phyloP scores from a whole-genome alignment of 1,140 invertebrate species.

The Aradophagus sp. region DNA sequence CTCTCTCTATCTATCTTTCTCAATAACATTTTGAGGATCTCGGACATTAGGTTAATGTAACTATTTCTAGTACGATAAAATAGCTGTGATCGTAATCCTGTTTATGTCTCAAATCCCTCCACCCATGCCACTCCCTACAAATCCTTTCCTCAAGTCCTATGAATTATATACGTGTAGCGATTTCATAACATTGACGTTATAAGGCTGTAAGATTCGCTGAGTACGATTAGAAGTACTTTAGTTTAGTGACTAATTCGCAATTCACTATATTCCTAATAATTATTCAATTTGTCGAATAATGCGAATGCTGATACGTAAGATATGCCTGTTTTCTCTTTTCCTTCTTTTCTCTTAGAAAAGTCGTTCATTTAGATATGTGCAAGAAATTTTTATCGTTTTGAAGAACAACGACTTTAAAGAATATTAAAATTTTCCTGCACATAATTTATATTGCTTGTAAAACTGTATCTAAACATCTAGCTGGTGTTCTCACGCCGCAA shows the following conservation, averaged over 20 bases:
- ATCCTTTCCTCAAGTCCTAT: conserved; percentile 12
- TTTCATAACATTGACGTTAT: conserved; percentile 33
- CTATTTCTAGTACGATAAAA: conserved; percentile 62
- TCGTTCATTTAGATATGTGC: conserved; percentile 24
- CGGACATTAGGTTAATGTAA: conserved; percentile 50
- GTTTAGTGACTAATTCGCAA: conserved; percentile 29
- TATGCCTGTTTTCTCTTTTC: conserved; percentile 45
- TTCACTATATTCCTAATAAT: conserved; percentile 25
- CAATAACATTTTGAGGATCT: conserved; percentile 40
- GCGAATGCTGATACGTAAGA: conserved; percentile 63
- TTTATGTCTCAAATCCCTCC: conserved; percentile 37
- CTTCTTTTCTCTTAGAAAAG: too few relatives aligned
- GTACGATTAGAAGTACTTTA: conserved; percentile 19
- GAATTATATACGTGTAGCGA: conserved; percentile 40
- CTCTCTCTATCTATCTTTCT: conserved; percentile 22
- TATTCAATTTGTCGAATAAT: conserved; percentile 12
- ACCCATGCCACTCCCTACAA: background rate
- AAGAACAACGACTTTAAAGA: too few relatives aligned
- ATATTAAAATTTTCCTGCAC: too few relatives aligned
- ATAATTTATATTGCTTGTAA: too few relatives aligned
- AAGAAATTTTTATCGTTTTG: too few relatives aligned
- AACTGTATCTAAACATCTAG: too few relatives aligned
- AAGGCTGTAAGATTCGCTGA: conserved; percentile 40
- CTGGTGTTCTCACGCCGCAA: too few relatives aligned
- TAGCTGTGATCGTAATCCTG: conserved; percentile 67